Evolutionary conservation across 2,797 vertebrate genomes (phyloP).

Genomic region (Tangara arthus): DNA sequence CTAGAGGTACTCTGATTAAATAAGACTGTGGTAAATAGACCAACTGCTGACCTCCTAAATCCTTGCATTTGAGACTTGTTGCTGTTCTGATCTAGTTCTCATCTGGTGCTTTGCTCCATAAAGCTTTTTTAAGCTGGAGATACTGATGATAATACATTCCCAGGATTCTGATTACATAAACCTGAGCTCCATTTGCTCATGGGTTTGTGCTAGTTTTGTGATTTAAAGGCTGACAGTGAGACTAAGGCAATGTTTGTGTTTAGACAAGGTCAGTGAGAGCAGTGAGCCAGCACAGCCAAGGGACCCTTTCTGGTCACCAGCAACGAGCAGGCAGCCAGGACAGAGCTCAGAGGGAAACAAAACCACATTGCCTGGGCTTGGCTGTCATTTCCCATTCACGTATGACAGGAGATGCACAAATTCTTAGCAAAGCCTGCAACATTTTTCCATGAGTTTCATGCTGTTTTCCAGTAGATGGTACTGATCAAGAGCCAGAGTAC

Average conservation of each 20-base stretch:
- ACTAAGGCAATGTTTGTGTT: neutral
- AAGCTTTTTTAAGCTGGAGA: neutral
- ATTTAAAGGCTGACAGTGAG: neutral
- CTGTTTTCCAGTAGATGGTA: constrained; percentile 52
- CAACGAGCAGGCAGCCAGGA: neutral
- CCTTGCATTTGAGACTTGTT: neutral
- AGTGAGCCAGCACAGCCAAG: neutral
- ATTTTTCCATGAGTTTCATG: constrained; percentile 49
- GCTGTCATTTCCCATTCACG: constrained; percentile 29
- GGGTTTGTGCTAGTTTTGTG: neutral
- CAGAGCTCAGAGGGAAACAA: neutral
- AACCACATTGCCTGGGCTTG: neutral
- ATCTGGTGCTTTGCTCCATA: constrained; percentile 13
- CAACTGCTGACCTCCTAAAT: constrained; percentile 48
- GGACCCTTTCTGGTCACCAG: neutral
- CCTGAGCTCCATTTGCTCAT: neutral
- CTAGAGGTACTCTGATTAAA: constrained; percentile 31
- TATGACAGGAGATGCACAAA: constrained; percentile 47
- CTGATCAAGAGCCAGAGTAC: constrained; percentile 65
- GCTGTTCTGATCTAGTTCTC: constrained; percentile 42
- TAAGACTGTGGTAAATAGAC: constrained; percentile 14
- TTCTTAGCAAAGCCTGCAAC: constrained; percentile 50
- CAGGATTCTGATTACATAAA: constrained; percentile 40
- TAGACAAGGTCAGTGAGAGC: neutral
- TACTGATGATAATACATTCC: neutral